Base-by-base conservation (phyloP, 35 echinoderm and acorn worm genomes). In the Apostichopus parvimensis region DNA sequence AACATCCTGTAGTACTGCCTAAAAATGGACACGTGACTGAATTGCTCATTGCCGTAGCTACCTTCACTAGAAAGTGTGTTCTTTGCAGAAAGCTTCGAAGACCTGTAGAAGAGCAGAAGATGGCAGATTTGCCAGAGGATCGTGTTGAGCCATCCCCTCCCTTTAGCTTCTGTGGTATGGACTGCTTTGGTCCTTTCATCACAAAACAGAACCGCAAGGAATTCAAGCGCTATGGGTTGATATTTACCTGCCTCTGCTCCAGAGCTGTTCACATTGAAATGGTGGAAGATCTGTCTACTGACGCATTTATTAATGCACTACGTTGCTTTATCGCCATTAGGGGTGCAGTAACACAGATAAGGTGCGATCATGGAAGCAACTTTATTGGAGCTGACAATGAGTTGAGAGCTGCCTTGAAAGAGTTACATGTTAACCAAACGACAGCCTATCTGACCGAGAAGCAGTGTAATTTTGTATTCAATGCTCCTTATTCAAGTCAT, bases 241-340 rank as follows among this genome's bases (percentile, higher is more conserved):
- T 25, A 25, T 25, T 25, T 25, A 25, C 25, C 25, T 25, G 25
- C 25, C 25, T 25, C 25, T 25, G 25, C 25, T 25, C 25, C 25
- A 25, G 25, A 25, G 25, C 25, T 25, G 25, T 25, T 25, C 25
- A 25, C 25, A 25, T 25, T 25, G 25, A 25, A 25, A 25, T 25
- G 25, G 25, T 25, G 25, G 25, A 25, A 25, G 25, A 25, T 25
- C 25, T 25, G 25, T 25, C 25, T 25, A 25, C 25, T 25, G 25
- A 25, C 25, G 25, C 25, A 25, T 25, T 25, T 25, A 25, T 25
- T 25, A 25, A 25, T 25, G 25, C 80, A 28, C 58, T 95, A 6
- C 79, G 88, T 15, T 77, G 90, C 6, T 92, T 95, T 54, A 90
- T 90, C 45, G 87, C 53, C 18, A 75, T 90, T 21, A 91, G 90